Evolutionary conservation across 2,113 vertebrate genomes (phyloP).

Genomic region (Odobenus rosmarus): DNA sequence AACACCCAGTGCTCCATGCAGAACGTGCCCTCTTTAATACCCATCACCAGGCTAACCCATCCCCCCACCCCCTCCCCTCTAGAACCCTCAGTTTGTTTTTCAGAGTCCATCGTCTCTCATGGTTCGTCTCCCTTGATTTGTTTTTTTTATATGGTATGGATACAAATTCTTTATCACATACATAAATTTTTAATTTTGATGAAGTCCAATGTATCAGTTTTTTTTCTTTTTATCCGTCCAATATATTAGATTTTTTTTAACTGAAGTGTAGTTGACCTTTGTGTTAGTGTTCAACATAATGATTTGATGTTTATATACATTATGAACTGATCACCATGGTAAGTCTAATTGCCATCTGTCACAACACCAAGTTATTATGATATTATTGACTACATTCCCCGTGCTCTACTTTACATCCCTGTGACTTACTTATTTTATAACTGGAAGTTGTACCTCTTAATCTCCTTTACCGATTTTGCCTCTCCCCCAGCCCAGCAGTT

Average conservation of each 20-base stretch:
- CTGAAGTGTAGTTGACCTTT: neutral
- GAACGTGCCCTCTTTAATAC: no score
- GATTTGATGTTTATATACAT: neutral
- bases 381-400: neutral
- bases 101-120: no score
- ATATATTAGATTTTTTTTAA: neutral
- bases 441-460: neutral
- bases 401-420: neutral
- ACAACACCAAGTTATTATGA: neutral
- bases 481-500: neutral
- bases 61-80: no score
- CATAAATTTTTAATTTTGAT: neutral
- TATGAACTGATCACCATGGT: neutral
- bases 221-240: neutral
- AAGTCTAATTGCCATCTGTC: neutral
- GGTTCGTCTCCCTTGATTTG: no score
- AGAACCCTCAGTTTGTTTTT: no score
- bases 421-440: neutral
- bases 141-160: neutral
- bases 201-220: neutral
- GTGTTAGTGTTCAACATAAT: neutral
- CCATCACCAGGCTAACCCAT: no score
- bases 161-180: neutral
- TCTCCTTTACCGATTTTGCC: neutral
- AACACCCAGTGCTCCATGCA: no score